These are phyloP conservation scores for Microcebus lehilahytsara DNA, from an alignment of 2,113 vertebrate species.

Conservation along the genomic window DNA sequence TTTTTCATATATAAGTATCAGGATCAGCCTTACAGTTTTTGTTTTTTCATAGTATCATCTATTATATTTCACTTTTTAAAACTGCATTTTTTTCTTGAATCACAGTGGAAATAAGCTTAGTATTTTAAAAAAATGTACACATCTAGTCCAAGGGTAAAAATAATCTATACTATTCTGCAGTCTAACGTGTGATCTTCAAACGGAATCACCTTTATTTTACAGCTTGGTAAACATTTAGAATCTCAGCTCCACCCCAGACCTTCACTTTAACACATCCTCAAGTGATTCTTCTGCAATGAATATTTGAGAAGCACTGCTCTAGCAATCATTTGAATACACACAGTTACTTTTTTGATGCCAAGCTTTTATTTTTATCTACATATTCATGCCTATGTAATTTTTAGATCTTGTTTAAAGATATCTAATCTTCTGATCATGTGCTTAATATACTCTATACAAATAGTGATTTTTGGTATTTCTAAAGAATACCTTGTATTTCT, in stretches of 20 bases:
- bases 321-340: conserved; percentile 6
- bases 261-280: background rate
- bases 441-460: background rate
- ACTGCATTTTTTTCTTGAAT: background rate
- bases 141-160: background rate
- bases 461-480: background rate
- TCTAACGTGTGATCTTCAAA: background rate
- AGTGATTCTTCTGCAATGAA: conserved; percentile 25
- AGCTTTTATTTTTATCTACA: conserved; percentile 36
- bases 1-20: background rate
- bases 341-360: background rate
- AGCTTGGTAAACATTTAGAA: background rate
- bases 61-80: background rate
- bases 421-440: background rate
- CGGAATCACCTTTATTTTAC: background rate
- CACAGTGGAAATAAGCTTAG: background rate
- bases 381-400: background rate
- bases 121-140: background rate
- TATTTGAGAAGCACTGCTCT: conserved; percentile 47
- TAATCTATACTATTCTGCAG: background rate
- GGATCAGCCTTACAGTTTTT: background rate
- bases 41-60: background rate
- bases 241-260: background rate
- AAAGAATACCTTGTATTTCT: background rate
- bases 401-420: conserved; percentile 46